Conservation (phyloP, 2,113 vertebrate species). For the Coregonus clupeaformis region DNA sequence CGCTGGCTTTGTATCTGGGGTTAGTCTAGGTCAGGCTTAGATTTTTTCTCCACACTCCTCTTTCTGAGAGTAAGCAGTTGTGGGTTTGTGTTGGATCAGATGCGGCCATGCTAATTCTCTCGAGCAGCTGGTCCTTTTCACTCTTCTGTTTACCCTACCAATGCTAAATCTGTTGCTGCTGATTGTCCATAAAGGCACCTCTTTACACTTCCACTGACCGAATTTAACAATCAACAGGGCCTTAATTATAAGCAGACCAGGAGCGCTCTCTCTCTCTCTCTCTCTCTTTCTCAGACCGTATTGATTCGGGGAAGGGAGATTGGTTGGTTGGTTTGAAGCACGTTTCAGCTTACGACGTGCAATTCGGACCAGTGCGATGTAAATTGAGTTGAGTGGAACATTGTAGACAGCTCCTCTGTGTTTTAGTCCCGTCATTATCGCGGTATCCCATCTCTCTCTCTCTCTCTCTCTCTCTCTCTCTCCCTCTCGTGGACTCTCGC, state of each 20-base stretch:
- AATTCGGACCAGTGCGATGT: too few species aligned
- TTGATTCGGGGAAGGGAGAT: constrained; percentile 45
- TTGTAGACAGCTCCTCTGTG: too few species aligned
- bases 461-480: too few species aligned
- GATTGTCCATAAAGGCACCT: constrained; percentile 66
- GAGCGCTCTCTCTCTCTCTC: constrained; percentile 55
- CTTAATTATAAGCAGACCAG: constrained; percentile 68
- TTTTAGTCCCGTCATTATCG: too few species aligned
- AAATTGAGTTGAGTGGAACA: too few species aligned
- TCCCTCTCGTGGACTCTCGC: too few species aligned
- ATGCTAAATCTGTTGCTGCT: constrained; percentile 68
- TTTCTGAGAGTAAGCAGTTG: constrained; percentile 59
- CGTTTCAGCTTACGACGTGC: constrained; percentile 29
- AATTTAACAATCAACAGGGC: constrained; percentile 63
- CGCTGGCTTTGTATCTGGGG: constrained; percentile 73
- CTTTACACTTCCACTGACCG: constrained; percentile 64
- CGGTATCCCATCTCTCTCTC: too few species aligned
- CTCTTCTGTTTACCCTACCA: constrained; percentile 68
- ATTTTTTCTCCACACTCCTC: constrained; percentile 47
- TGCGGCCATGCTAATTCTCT: constrained; percentile 73
- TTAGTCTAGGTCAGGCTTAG: constrained; percentile 60
- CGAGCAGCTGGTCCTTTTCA: constrained; percentile 77
- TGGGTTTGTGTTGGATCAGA: constrained; percentile 73
- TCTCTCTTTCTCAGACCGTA: constrained; percentile 58
- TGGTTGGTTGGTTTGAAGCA: constrained; percentile 30